Evolutionary conservation across 2,888 invertebrate species (phyloP), one percentile per base, ranked within the genome.

Genomic region (Drosophila colorata): DNA sequence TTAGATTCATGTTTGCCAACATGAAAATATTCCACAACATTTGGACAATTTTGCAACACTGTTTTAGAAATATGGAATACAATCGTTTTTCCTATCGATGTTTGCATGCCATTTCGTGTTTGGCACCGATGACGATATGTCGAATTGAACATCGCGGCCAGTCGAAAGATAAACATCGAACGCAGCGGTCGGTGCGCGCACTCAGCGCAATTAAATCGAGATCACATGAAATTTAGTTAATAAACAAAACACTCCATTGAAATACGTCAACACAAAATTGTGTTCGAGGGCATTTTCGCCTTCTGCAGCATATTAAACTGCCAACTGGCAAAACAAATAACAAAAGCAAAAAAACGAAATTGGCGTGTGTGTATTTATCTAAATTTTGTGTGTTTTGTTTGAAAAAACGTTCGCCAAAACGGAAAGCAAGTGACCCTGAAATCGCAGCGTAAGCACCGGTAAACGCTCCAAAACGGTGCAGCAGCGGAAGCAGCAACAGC

Each of bases 251-350:
- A 80, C 41, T 59, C 67, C 44, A 47, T 61, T 58, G 40, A 71
- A 87, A 80, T 66, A 80, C 78, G 84, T 87, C 81, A 81, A 65
- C 49, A 16, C 18, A 60, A 66, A 68, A 53, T 78, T 71, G 28
- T 69, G 63, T 72, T 40, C 28, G 20, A 43, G 47, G 49, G 61
- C 55, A 58, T 11, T 49, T 57, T 58, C 25, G 46, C 55, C 53
- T 33, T 61, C 61, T 58, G 73, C 78, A 67, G 60, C 46, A 52
- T 18, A 58, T 40, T n/a, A 44, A 53, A 53, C 58, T 40, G 58
- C 43, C 41, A 58, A 53, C 40, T 16, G 48, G 52, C 48, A 37
- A 35, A 48, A 28, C 33, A 43, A 14, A 49, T 13, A 31, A 53
- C 14, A 57, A 44, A 69, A 46, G 28, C 9, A 5, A 37, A 49